Percentiles rank a stretch among this genome's conserved stretches.
phyloP scores from a whole-genome alignment of 2,797 vertebrate species.

The Xyrichtys novacula region DNA sequence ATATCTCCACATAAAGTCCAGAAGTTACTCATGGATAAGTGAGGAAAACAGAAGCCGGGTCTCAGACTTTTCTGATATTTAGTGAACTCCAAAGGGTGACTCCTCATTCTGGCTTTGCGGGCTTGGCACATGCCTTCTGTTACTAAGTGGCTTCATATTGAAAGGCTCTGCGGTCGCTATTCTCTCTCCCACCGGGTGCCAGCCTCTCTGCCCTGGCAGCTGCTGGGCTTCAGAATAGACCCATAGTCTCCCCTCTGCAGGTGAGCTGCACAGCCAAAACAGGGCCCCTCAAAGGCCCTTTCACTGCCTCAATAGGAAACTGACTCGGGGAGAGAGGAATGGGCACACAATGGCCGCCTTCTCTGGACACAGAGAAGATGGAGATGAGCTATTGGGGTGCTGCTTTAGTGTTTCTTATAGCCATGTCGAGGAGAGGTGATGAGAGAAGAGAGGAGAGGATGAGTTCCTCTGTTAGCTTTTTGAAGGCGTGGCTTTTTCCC shows the following conservation, averaged over 20 bases:
- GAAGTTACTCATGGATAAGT: slow-evolving; percentile 16
- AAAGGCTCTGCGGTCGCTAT: slow-evolving; percentile 85
- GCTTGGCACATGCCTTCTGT: slow-evolving; percentile 93
- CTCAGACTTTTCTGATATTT: slow-evolving; percentile 80
- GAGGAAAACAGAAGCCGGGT: slow-evolving; percentile 48
- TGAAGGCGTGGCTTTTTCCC: slow-evolving; percentile 68
- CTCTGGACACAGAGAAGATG: slow-evolving; percentile 86
- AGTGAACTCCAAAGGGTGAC: slow-evolving; percentile 85
- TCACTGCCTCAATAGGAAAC: slow-evolving; percentile 89
- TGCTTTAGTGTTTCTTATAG: slow-evolving; percentile 80
- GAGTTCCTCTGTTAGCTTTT: slow-evolving; percentile 64
- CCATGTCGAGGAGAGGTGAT: slow-evolving; percentile 79
- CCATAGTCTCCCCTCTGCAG: slow-evolving; percentile 89
- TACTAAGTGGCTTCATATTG: slow-evolving; percentile 91
- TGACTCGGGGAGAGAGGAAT: slow-evolving; percentile 86
- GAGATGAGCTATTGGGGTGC: slow-evolving; percentile 83
- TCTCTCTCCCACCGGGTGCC: slow-evolving; percentile 89
- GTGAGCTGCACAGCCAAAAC: slow-evolving; percentile 90
- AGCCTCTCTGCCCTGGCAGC: slow-evolving; percentile 91
- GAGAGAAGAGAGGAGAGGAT: slow-evolving; percentile 80
- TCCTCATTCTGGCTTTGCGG: slow-evolving; percentile 87
- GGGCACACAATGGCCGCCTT: slow-evolving; percentile 87
- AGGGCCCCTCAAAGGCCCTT: slow-evolving; percentile 90
- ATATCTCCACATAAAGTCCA: slow-evolving; percentile 40
- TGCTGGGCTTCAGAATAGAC: slow-evolving; percentile 88